These are phyloP conservation scores for Petrocephalus zakoni DNA, from an alignment of 2,113 vertebrate genomes.

Conservation along the genomic window DNA sequence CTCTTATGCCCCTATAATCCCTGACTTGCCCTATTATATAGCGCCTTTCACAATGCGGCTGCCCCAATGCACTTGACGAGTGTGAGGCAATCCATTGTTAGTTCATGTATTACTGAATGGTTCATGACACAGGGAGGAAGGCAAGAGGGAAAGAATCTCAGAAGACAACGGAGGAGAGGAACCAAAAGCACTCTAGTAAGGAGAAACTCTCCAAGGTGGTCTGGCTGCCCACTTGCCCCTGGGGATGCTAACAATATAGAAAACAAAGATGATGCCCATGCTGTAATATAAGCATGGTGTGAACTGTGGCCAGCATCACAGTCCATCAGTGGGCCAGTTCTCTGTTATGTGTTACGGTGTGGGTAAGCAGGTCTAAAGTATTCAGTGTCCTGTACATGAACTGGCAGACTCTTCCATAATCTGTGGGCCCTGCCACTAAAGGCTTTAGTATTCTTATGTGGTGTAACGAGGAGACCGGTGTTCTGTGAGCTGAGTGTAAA, in stretches of 20 bases:
- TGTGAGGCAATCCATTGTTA: neutral
- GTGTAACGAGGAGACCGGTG: neutral
- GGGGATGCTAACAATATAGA: neutral
- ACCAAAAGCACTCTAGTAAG: neutral
- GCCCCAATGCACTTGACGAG: neutral
- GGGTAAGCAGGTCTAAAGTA: neutral
- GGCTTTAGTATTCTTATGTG: neutral
- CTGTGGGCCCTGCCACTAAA: neutral
- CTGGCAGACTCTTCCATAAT: neutral
- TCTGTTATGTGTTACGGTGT: neutral
- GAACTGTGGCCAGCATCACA: neutral
- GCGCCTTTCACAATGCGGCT: neutral
- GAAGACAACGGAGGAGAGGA: neutral
- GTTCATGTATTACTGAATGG: neutral
- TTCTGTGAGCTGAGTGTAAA: neutral
- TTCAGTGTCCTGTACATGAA: neutral
- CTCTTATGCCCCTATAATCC: neutral
- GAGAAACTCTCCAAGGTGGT: neutral
- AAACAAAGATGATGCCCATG: neutral
- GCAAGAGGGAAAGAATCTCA: conserved; percentile 1
- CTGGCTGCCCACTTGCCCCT: neutral
- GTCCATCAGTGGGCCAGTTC: neutral
- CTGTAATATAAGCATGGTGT: neutral
- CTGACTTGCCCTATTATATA: neutral
- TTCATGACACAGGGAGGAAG: neutral